These are phyloP conservation scores for Leuciscus waleckii DNA, from an alignment of 2,797 vertebrate species.

Conservation along the genomic window DNA sequence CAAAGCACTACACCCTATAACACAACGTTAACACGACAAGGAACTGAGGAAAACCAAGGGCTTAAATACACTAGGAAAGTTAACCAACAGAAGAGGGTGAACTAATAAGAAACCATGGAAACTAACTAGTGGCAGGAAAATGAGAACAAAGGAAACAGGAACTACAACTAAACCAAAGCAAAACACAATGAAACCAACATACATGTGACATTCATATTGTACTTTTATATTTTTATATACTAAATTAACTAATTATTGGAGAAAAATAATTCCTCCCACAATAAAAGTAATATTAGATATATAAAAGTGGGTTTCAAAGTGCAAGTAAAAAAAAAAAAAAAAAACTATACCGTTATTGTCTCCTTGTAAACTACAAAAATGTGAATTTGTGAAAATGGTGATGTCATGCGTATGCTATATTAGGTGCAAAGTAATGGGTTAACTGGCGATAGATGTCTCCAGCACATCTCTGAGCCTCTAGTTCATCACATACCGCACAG, in stretches of 20 bases:
- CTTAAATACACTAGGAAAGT: neutral
- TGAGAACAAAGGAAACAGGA: neutral
- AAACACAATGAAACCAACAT: neutral
- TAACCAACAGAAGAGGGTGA: neutral
- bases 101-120: neutral
- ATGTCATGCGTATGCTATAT: too few species aligned
- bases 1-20: neutral
- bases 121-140: neutral
- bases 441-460: neutral
- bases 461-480: slow-evolving; percentile 20
- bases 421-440: neutral
- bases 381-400: neutral
- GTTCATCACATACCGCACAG: neutral
- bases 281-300: too few species aligned
- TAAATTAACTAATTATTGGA: neutral
- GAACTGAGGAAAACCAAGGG: neutral
- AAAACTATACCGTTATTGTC: neutral
- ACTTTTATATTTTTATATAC: neutral
- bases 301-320: too few species aligned
- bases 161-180: neutral
- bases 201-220: neutral
- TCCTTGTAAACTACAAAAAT: neutral
- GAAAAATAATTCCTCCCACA: too few species aligned
- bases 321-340: too few species aligned
- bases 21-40: neutral